Base-by-base conservation (phyloP, 2,888 invertebrate genomes). In the Peribatodes rhomboidaria region DNA sequence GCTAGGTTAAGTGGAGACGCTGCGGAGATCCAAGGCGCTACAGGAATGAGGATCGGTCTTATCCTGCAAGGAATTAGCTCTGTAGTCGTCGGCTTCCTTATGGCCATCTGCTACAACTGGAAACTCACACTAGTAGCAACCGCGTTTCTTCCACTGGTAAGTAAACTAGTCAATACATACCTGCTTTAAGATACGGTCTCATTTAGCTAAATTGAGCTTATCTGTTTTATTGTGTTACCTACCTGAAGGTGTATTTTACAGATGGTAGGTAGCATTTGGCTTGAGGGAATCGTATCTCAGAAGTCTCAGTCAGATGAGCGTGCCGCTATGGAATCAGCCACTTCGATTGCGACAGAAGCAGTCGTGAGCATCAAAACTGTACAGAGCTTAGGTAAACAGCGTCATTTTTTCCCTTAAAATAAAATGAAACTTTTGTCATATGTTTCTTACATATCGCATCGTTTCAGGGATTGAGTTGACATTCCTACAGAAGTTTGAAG, bases 331-430 rank as follows among this genome's bases (percentile, higher is more conserved):
- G 95, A 95, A 69, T 85, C 92, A 0, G 95, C 95, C 0, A 95
- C 95, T 7, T 90, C 95, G 57, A 93, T 95, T n/a, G 96, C 96
- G 0, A 94, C 95, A 0, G 96, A 96, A 79, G 95, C 95, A 0
- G 94, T 96, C 27, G 93, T 94, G 65, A 95, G 95, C 73, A 95
- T 96, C 57, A 92, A 94, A 73, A 96, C 96, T 2, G 95, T 95
- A 0, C 95, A 95, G 46, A 95, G 95, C 75, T 90, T 95, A 65
- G 94, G 95, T 84, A 92, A 88, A 11, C 2, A 18, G 13, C 7
- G 18, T 6, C 8, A 68, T 46, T 20, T 46, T 20, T 22, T 44
- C 1, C 10, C 18, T 44, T 22, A 6, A n/a, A 1, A 44, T 20
- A 22, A 7, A 20, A 4, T 7, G 1, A 22, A 20, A 20, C 16